phyloP scores from a whole-genome alignment of 2,113 vertebrate genomes.

The Sander vitreus region DNA sequence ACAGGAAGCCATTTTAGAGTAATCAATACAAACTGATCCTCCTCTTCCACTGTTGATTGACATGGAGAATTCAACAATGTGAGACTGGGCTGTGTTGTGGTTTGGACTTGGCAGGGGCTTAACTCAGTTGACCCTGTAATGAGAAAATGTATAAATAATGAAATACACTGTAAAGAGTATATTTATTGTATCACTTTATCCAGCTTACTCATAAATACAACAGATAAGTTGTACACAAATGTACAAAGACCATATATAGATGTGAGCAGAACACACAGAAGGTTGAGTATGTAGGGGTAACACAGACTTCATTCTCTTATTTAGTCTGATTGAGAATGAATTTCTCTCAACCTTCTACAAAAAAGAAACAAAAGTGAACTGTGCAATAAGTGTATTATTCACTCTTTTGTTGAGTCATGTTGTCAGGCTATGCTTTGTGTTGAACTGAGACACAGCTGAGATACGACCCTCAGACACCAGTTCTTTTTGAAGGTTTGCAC shows the following conservation, averaged over 20 bases:
- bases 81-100: slow-evolving; percentile 8
- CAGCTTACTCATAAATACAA: background rate
- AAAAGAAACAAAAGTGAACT: background rate
- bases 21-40: slow-evolving; percentile 3
- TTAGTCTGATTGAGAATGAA: too few species aligned
- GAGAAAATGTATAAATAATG: background rate
- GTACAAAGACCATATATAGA: too few species aligned
- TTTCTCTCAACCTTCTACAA: too few species aligned
- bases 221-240: background rate
- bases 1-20: slow-evolving; percentile 12
- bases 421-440: background rate
- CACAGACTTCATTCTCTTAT: too few species aligned
- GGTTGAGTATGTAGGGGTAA: too few species aligned
- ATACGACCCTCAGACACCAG: background rate
- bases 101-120: slow-evolving; percentile 1
- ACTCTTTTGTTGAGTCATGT: background rate
- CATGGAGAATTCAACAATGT: background rate
- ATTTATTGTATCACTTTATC: background rate
- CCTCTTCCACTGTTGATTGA: slow-evolving; percentile 20
- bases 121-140: slow-evolving; percentile 32
- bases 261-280: too few species aligned
- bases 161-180: background rate
- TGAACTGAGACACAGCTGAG: background rate
- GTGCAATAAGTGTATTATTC: background rate
- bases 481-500: background rate